Base-by-base conservation (phyloP, 2,888 invertebrate genomes). In the Ormyrus labotus region DNA sequence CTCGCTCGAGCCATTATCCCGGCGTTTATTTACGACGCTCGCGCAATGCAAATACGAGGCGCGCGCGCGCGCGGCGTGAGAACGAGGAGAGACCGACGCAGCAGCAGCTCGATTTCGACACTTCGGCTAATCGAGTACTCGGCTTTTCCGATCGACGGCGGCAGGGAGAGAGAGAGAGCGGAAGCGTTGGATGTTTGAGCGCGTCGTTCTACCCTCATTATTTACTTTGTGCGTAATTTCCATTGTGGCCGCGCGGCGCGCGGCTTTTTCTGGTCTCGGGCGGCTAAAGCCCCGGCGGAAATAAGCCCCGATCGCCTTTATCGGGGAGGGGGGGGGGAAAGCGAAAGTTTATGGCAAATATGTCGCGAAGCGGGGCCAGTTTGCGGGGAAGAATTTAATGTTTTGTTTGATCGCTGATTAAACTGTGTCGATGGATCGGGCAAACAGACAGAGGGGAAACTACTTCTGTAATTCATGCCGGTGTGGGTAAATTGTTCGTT, bases 201-300 rank as follows among this genome's bases (percentile, higher is more conserved):
- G n/a, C 51, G 48, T 6, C 72, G 68, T 34, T 68, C 57, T 58
- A 48, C 60, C 64, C 64, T 73, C 61, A 13, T 57, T 80, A 71
- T 75, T 80, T 75, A 55, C 70, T 71, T 61, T 71, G 61, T 74
- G 75, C 67, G 63, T 80, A 71, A 75, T 74, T 69, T 78, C 67
- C 78, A 78, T 78, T 78, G 67, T 60, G 10, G 13, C 5, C 5
- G 9, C 13, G 63, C 10, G 51, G 7, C 19, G 51, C 13, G 45
- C 53, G 69, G 13, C 63, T 11, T 63, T 63, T 58, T 70, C 50
- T 13, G 10, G 48, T 48, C 34, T 34, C 8, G 47, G 19, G 6
- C 55, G 48, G 19, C 19, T 19, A 19, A 19, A 19, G 19, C 34
- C 4, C 34, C 34, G 34, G 34, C 34, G 34, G 34, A 34, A 34